Conservation (phyloP, 37 sponge, comb jelly and placozoan genomes). For the Hormiphora californensis region DNA sequence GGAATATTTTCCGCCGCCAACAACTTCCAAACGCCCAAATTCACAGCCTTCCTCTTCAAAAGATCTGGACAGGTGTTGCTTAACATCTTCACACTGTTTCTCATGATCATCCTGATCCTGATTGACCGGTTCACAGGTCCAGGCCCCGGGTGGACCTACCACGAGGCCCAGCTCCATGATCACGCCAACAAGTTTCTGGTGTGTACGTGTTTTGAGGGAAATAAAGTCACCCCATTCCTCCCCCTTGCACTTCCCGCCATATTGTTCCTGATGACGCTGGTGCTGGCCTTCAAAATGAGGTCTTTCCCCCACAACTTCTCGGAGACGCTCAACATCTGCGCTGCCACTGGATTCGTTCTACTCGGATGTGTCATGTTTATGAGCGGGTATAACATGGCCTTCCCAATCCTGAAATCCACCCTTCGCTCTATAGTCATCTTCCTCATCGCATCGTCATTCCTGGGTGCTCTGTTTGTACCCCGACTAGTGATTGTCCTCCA, state of each 20-base stretch:
- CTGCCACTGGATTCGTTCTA: neutral
- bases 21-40: neutral
- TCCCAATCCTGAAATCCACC: neutral
- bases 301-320: constrained; percentile 41
- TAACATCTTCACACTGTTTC: neutral
- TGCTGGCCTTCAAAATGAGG: constrained; percentile 29
- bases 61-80: too few species aligned
- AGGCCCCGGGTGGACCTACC: neutral
- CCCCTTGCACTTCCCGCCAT: neutral
- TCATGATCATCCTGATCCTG: neutral
- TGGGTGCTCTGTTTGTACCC: constrained; percentile 1
- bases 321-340: constrained; percentile 35
- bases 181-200: neutral
- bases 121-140: neutral
- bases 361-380: constrained; percentile 9
- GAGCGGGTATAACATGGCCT: neutral
- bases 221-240: neutral
- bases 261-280: neutral
- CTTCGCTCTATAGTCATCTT: constrained; percentile 14
- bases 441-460: neutral
- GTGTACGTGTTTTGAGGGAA: neutral
- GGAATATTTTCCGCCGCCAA: neutral
- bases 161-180: neutral
- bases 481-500: too few species aligned
- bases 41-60: too few species aligned